Evolutionary conservation across 2,113 vertebrate genomes (phyloP).

Genomic region (Smithornis capensis): DNA sequence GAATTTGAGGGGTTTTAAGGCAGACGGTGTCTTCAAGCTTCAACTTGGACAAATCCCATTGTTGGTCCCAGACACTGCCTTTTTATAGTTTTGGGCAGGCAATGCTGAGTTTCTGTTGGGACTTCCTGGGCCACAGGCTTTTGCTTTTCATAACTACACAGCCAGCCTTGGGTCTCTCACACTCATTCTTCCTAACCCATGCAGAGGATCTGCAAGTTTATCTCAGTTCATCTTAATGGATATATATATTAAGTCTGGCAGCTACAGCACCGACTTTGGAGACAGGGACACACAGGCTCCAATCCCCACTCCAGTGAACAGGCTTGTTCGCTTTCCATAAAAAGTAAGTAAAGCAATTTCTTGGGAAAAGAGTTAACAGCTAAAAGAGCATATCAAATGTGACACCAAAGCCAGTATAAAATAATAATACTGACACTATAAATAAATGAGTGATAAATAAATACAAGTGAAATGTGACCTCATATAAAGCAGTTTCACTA

Average conservation of each 20-base stretch:
- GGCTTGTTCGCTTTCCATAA: fast-evolving
- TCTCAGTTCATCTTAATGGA: not conserved
- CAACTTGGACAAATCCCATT: not conserved
- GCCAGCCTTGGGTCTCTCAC: not conserved
- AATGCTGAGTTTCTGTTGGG: not conserved
- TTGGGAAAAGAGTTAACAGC: not conserved
- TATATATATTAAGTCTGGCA: not conserved
- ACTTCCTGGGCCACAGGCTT: not conserved
- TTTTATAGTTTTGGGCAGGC: not conserved
- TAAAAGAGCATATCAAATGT: not conserved
- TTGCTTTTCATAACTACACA: not conserved
- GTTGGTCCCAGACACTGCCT: not conserved
- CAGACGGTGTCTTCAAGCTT: not conserved
- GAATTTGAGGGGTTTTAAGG: not conserved
- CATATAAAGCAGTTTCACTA: not conserved
- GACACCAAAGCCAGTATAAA: not conserved
- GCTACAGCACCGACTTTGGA: not conserved
- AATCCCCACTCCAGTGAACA: not conserved
- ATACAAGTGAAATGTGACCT: not conserved
- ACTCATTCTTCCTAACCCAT: not conserved
- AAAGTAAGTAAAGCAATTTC: not conserved
- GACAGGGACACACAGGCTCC: not conserved
- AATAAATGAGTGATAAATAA: not conserved
- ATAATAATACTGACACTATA: not conserved
- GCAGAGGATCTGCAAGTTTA: not conserved